phyloP scores from a whole-genome alignment of 2,113 vertebrate species.

The Ahaetulla prasina region DNA sequence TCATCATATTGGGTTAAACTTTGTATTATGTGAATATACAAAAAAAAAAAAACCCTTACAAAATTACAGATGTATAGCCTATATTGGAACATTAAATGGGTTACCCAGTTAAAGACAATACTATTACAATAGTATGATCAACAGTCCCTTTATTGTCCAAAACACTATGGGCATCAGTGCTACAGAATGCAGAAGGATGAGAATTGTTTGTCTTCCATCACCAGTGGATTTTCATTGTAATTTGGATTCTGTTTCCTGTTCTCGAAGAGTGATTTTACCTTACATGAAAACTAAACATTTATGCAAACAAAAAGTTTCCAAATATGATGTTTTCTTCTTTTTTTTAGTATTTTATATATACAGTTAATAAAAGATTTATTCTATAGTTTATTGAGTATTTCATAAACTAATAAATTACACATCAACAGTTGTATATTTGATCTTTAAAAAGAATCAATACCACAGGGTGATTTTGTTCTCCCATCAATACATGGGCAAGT shows the following conservation, averaged over 20 bases:
- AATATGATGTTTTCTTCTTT: neutral
- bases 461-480: neutral
- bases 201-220: neutral
- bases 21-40: neutral
- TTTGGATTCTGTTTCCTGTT: neutral
- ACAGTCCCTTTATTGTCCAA: neutral
- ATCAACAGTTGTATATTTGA: neutral
- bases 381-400: neutral
- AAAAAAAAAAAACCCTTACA: neutral
- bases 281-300: neutral
- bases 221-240: neutral
- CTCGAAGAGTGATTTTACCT: neutral
- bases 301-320: neutral
- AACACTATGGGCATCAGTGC: neutral
- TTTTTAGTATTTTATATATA: neutral
- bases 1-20: neutral
- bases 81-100: neutral
- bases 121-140: neutral
- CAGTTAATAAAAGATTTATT: neutral
- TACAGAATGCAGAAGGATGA: neutral
- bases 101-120: neutral
- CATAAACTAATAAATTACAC: neutral
- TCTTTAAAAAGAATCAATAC: neutral
- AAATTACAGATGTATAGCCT: neutral
- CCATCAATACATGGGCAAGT: neutral